Percentiles rank a stretch among this genome's conserved stretches.
These are phyloP conservation scores for Lepidocolaptes lacrymiger DNA, from an alignment of 2,797 vertebrate species.

Conservation along the genomic window DNA sequence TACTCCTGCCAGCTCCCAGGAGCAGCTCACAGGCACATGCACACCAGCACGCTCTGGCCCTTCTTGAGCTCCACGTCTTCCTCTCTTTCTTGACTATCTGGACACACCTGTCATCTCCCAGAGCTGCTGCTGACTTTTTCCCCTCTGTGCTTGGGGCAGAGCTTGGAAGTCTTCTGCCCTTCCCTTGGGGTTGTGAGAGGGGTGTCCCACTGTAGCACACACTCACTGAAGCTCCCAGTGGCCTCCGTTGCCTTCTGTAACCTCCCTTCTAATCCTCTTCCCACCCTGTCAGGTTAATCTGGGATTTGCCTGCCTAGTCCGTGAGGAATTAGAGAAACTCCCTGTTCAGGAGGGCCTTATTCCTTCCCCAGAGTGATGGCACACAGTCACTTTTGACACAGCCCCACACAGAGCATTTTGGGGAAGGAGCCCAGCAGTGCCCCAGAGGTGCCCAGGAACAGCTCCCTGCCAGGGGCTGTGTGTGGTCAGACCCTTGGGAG, in stretches of 20 bases:
- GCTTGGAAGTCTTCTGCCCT: background rate
- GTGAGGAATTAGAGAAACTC: constrained; percentile 44
- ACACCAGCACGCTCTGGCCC: rapidly evolving
- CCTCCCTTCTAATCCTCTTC: constrained; percentile 55
- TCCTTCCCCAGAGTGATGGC: background rate
- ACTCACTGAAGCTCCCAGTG: rapidly evolving
- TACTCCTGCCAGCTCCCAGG: background rate
- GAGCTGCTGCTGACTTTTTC: background rate
- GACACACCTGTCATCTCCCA: background rate
- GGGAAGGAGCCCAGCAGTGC: background rate
- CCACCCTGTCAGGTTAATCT: constrained; percentile 56
- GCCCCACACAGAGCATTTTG: background rate
- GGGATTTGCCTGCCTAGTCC: constrained; percentile 50
- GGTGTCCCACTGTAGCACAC: rapidly evolving
- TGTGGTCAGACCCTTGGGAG: background rate
- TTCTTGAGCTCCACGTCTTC: background rate
- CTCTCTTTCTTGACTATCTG: background rate
- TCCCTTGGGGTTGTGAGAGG: background rate
- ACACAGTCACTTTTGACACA: background rate
- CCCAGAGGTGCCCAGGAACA: background rate
- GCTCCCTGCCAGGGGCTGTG: background rate
- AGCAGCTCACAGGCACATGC: background rate
- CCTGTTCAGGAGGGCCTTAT: background rate
- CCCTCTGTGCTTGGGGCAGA: background rate
- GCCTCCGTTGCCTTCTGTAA: background rate